Base-by-base conservation (phyloP, 2,888 invertebrate genomes). In the Agelastica alni region DNA sequence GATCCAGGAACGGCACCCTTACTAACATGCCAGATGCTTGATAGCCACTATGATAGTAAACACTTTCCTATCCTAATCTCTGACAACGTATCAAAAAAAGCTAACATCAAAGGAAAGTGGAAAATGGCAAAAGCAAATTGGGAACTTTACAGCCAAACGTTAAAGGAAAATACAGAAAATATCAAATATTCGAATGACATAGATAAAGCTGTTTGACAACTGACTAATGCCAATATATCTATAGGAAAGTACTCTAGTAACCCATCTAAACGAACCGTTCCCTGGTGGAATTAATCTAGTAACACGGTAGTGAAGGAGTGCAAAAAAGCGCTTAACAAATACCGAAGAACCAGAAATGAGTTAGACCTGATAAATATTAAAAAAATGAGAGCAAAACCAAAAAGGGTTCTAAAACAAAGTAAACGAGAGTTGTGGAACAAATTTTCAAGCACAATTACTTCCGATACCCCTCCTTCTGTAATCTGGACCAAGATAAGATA, bases 21-120 rank as follows among this genome's bases (percentile, higher is more conserved):
- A 14, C 45, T 45, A 3, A 39, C 37, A 20, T 52, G 36, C 28
- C 5, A 44, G 9, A 6, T 17, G 2, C 30, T 42, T 2, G 51
- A 43, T 20, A 22, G 26, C 22, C 43, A n/a, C n/a, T n/a, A n/a
- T 32, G 44, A 45, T 10, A 45, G 32, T n/a, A 31, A 45, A 4
- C 44, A 45, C 10, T 31, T 16, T 3, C 44, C 44, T 4, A 51
- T 51, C 22, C 7, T 51, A n/a, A 44, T 39, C 4, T 16, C 45
- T 2, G 14, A 52, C 14, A 44, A 51, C 18, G 22, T 12, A 18
- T 5, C n/a, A 10, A 51, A 37, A 39, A 26, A 7, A 30, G n/a
- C 4, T 9, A 13, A 12, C 4, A 31, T n/a, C 7, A 36, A 17
- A 16, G 9, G 7, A 1, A 51, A 44, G 13, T 51, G 51, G 44